Evolutionary conservation across 2,888 invertebrate genomes (phyloP).

Genomic region (Bembecia ichneumoniformis): DNA sequence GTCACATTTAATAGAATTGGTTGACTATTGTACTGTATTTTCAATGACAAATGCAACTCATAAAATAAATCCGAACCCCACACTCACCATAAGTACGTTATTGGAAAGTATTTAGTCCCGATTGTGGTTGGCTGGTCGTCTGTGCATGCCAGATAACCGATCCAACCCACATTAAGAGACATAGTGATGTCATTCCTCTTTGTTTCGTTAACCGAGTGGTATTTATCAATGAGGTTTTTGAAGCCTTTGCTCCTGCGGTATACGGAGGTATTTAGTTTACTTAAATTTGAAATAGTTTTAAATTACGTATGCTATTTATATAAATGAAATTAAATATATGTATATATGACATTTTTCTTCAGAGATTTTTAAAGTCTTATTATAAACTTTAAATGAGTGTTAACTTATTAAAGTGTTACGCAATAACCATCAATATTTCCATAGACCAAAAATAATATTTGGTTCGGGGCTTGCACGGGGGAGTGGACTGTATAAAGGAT

Average conservation of each 20-base stretch:
- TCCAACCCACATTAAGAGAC: conserved; percentile 33
- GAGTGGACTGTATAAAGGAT: too few species aligned
- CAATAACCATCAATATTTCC: too few species aligned
- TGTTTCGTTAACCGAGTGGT: conserved; percentile 22
- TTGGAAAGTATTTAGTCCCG: conserved; percentile 47
- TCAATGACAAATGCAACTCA: conserved; percentile 51
- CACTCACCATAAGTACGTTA: conserved; percentile 55
- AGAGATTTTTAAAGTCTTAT: too few species aligned
- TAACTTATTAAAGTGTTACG: too few species aligned
- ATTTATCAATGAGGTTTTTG: conserved; percentile 4
- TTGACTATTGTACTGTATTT: conserved; percentile 16
- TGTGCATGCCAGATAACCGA: conserved; percentile 50
- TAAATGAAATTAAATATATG: too few species aligned
- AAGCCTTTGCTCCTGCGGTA: neutral
- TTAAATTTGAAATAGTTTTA: too few species aligned
- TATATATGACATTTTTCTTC: too few species aligned
- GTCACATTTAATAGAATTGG: neutral
- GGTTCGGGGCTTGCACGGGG: too few species aligned
- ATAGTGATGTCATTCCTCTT: conserved; percentile 22
- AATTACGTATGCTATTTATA: too few species aligned
- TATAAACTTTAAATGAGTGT: too few species aligned
- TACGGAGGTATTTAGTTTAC: too few species aligned
- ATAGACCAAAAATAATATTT: too few species aligned
- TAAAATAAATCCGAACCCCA: conserved; percentile 47
- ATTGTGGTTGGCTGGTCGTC: conserved; percentile 42